phyloP scores from a whole-genome alignment of 2,797 vertebrate genomes.

The Gallirallus australis region DNA sequence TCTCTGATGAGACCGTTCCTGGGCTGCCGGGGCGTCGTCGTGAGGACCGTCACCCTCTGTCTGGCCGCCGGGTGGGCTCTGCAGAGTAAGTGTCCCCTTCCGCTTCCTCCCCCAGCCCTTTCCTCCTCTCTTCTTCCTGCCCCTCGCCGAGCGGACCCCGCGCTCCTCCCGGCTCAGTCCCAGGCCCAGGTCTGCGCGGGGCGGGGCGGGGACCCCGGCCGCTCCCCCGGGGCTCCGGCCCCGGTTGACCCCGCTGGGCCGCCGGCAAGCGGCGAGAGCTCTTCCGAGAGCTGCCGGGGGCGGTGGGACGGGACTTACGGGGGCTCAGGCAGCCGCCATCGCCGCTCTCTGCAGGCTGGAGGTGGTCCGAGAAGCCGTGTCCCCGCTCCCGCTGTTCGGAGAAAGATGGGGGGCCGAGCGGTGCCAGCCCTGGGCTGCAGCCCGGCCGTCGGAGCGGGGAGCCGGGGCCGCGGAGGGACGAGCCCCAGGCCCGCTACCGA shows the following conservation, averaged over 20 bases:
- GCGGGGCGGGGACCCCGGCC: background rate
- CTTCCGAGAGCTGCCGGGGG: background rate
- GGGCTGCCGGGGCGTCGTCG: constrained; percentile 67
- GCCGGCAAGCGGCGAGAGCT: too few species aligned
- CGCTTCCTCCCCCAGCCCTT: background rate
- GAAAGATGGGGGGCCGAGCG: background rate
- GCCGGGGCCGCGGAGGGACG: too few species aligned
- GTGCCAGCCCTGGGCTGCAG: background rate
- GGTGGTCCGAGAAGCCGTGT: rapidly evolving
- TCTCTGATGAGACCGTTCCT: constrained; percentile 80
- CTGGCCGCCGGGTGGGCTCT: constrained; percentile 73
- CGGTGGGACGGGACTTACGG: rapidly evolving
- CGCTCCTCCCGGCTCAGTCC: background rate
- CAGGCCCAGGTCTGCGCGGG: background rate
- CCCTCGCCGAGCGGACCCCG: background rate
- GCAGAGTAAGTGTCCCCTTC: constrained; percentile 78
- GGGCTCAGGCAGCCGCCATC: background rate
- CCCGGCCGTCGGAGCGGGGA: too few species aligned
- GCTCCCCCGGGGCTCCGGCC: background rate
- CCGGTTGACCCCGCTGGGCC: background rate
- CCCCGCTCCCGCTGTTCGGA: background rate
- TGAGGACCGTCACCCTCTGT: constrained; percentile 78
- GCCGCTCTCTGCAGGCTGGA: background rate
- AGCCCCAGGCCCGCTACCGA: background rate
- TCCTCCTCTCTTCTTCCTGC: background rate